Evolutionary conservation across 2,797 vertebrate species (phyloP), one percentile per base, ranked within the genome.

Genomic region (Centroberyx gerrardi): DNA sequence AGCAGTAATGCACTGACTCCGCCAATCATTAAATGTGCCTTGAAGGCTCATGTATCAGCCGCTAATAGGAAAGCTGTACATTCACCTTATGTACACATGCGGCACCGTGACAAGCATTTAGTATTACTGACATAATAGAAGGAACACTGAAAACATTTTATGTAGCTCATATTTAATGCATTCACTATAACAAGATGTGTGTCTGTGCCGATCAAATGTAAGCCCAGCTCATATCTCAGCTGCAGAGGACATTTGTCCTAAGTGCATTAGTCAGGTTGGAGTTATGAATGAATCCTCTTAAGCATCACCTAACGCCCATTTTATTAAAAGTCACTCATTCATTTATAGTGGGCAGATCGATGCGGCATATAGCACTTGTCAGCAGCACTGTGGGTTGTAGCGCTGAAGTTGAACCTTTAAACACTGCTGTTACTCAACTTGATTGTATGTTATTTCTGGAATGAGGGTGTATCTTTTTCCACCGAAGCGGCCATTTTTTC

Each of bases 111-210:
- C 68, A 79, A 52, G 48, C n/a, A 0, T 81, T 81, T 46, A 63
- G 10, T 72, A 48, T 68, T 49, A 49, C 36, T 72, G 48, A 52
- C 63, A 78, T 71, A 67, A 74, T 74, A 28, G 27, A 74, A 49
- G 6, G 31, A 80, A 72, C 72, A 86, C 70, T 61, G 64, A 74
- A 88, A 83, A 31, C 48, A 29, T 62, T 87, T 83, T 61, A 72
- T 75, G 33, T 54, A 42, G 68, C 65, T 12, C 49, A 36, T 66
- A 18, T 78, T 80, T 81, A 85, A 88, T 89, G 71, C 62, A 76
- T 69, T 15, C 36, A 60, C 73, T 29, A 31, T 48, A 49, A n/a
- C 27, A 33, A 18, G 15, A 76, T 62, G 31, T 46, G 53, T 71
- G 62, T 75, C 44, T 22, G 1, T 42, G 76, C 33, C 53, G 58